These are phyloP conservation scores for Scaptomyza graminum DNA, from an alignment of 1,140 invertebrate genomes.

Conservation along the genomic window DNA sequence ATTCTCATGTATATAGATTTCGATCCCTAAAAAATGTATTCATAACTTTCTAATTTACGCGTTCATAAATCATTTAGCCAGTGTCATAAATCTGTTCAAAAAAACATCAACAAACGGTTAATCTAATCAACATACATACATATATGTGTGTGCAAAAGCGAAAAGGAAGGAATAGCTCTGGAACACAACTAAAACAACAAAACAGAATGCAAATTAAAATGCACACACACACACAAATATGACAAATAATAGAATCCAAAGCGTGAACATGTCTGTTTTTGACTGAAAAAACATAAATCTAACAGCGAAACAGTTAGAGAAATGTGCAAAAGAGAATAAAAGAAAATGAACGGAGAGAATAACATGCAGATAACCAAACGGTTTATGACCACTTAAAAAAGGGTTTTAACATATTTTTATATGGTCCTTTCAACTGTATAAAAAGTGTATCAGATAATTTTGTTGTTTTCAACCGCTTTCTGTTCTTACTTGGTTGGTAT, in stretches of 20 bases:
- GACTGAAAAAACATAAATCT: slow-evolving; percentile 58
- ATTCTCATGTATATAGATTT: background rate
- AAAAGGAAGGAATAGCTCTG: background rate
- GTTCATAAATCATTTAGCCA: slow-evolving; percentile 26
- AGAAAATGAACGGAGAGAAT: slow-evolving; percentile 9
- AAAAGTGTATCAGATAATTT: slow-evolving; percentile 58
- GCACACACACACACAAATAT: slow-evolving; percentile 41
- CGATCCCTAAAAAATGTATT: background rate
- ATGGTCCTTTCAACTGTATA: slow-evolving; percentile 51
- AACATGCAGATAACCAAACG: slow-evolving; percentile 59
- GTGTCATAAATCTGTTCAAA: slow-evolving; percentile 28
- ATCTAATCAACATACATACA: slow-evolving; percentile 64
- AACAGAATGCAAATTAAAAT: slow-evolving; percentile 62
- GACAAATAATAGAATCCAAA: slow-evolving; percentile 31
- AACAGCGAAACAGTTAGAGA: slow-evolving; percentile 44
- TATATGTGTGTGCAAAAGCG: background rate
- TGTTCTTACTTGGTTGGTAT: slow-evolving; percentile 8
- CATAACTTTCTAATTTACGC: background rate
- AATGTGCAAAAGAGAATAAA: slow-evolving; percentile 47
- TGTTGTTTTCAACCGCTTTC: slow-evolving; percentile 8
- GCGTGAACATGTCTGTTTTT: slow-evolving; percentile 7
- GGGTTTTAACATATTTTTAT: slow-evolving; percentile 66
- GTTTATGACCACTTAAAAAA: slow-evolving; percentile 68
- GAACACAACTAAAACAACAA: slow-evolving; percentile 4
- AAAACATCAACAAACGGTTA: slow-evolving; percentile 41